These are phyloP conservation scores for Gephyroberyx darwinii DNA, from an alignment of 2,797 vertebrate genomes.

Conservation along the genomic window DNA sequence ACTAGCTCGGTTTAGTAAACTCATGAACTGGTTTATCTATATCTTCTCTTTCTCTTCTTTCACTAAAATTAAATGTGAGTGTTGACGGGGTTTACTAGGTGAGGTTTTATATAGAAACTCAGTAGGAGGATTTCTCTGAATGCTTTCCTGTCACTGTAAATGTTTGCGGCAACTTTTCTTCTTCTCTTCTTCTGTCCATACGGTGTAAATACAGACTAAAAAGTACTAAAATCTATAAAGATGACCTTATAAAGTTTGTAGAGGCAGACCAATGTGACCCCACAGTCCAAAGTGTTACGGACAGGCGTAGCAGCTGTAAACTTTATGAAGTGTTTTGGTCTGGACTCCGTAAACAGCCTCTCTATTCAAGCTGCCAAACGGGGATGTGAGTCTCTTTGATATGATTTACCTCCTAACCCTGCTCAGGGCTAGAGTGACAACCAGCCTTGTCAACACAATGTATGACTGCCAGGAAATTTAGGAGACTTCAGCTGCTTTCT, in stretches of 20 bases:
- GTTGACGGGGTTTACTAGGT: too few species aligned
- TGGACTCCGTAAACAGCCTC: background rate
- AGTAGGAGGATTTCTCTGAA: background rate
- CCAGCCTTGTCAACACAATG: slow-evolving; percentile 21
- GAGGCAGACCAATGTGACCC: too few species aligned
- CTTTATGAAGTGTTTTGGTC: background rate
- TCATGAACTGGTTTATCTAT: too few species aligned
- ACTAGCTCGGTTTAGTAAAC: too few species aligned
- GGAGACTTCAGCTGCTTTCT: slow-evolving; percentile 13
- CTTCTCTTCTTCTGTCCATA: background rate
- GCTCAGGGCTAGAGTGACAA: slow-evolving; percentile 12
- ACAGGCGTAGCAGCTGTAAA: background rate
- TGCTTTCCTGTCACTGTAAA: background rate
- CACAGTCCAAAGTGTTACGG: background rate
- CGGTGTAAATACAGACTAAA: background rate
- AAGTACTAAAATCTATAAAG: background rate
- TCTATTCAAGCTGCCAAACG: slow-evolving; percentile 8
- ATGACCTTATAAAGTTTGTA: background rate
- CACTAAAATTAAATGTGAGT: too few species aligned
- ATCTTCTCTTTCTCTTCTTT: too few species aligned
- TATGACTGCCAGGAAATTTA: slow-evolving; percentile 9
- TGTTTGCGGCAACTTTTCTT: background rate
- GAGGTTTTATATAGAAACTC: too few species aligned
- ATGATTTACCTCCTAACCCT: background rate
- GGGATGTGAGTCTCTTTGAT: slow-evolving; percentile 13